Percentiles rank a stretch among this genome's conserved stretches.
These are phyloP conservation scores for Uria aalge DNA, from an alignment of 2,113 vertebrate genomes.

Conservation along the genomic window DNA sequence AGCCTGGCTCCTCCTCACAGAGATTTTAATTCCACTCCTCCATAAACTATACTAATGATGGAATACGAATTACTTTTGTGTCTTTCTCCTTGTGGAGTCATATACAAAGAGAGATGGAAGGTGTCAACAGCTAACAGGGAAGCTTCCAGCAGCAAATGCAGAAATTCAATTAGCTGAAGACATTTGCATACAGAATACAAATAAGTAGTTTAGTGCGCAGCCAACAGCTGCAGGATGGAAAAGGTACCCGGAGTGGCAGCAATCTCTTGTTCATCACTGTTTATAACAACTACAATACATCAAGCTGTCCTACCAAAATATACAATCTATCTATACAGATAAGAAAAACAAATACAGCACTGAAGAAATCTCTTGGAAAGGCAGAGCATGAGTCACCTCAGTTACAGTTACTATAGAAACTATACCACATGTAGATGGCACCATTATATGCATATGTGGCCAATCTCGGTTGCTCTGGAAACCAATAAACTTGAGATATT, in stretches of 20 bases:
- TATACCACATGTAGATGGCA: background rate
- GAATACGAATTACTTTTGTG: background rate
- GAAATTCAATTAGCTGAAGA: background rate
- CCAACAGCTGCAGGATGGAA: fast-evolving
- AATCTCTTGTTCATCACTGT: background rate
- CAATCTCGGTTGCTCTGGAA: constrained; percentile 55
- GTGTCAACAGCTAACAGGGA: background rate
- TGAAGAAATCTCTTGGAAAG: background rate
- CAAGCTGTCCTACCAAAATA: background rate
- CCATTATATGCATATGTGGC: background rate
- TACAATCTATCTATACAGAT: background rate
- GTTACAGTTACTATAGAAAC: constrained; percentile 59
- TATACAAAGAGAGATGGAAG: background rate
- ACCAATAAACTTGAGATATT: constrained; percentile 29
- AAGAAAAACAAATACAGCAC: background rate
- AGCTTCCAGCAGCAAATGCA: background rate
- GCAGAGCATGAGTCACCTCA: constrained; percentile 9
- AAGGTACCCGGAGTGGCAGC: background rate
- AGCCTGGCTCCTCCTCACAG: background rate
- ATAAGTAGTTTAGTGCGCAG: background rate
- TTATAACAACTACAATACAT: background rate
- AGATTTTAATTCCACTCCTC: background rate
- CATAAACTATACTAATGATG: background rate
- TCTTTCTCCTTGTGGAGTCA: background rate
- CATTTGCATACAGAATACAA: background rate